Evolutionary conservation across 2,888 invertebrate species (phyloP).

Genomic region (Apantesis nais): DNA sequence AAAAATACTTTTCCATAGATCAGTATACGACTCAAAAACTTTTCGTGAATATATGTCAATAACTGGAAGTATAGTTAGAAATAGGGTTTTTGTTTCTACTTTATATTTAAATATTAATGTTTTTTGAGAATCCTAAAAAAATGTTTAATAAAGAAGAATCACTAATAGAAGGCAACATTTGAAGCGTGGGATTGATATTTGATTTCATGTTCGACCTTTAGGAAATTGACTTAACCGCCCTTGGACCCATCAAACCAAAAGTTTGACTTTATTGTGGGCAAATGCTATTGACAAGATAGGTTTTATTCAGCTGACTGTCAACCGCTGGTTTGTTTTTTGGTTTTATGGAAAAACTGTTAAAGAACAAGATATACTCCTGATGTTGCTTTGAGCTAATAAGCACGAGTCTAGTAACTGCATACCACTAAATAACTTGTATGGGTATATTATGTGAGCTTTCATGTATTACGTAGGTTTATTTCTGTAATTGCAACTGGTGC

Average conservation of each 20-base stretch:
- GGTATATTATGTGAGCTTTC: not conserved
- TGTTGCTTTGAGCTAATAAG: too few relatives aligned
- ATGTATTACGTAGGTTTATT: not conserved
- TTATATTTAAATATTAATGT: not conserved
- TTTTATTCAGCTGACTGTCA: not conserved
- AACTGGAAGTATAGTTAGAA: not conserved
- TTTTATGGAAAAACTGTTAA: not conserved
- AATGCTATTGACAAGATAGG: not conserved
- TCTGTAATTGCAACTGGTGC: too few relatives aligned
- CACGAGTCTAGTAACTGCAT: not conserved
- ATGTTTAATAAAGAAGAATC: constrained; percentile 23
- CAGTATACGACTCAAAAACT: too few relatives aligned
- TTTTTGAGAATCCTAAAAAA: constrained; percentile 12
- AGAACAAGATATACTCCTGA: not conserved
- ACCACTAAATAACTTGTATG: not conserved
- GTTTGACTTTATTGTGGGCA: not conserved
- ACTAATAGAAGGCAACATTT: constrained; percentile 28
- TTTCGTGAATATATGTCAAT: too few relatives aligned
- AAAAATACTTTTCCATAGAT: too few relatives aligned
- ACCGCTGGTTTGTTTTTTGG: not conserved
- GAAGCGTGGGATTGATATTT: constrained; percentile 23
- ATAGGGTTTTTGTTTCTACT: not conserved
- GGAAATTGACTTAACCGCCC: constrained; percentile 25
- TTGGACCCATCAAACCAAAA: constrained; percentile 10
- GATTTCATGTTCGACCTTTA: constrained; percentile 25